Conservation (phyloP, 2,113 vertebrate species). For the Suncus etruscus region DNA sequence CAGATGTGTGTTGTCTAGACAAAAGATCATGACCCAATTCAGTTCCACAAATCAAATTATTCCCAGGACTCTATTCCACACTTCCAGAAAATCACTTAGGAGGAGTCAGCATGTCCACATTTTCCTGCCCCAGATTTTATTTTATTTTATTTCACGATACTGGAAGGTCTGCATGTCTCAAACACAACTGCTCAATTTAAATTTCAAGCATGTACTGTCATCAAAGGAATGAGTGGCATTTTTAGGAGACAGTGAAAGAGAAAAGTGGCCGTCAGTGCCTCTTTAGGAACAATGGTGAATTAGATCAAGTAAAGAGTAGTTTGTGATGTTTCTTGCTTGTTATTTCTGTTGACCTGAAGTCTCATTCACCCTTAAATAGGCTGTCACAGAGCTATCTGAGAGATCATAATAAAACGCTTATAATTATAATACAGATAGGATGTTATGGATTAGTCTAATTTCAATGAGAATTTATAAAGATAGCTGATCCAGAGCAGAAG, state of each 20-base stretch:
- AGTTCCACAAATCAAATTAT: conserved; percentile 49
- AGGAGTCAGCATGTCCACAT: background rate
- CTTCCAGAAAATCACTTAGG: conserved; percentile 8
- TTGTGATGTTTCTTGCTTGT: background rate
- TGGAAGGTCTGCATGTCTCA: background rate
- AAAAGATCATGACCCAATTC: conserved; percentile 22
- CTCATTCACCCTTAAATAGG: too few species aligned
- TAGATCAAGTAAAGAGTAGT: background rate
- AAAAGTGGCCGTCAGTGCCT: background rate
- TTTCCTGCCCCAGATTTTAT: background rate
- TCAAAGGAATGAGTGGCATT: background rate
- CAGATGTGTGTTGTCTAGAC: conserved; percentile 77
- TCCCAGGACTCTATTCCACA: background rate
- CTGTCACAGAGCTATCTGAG: background rate
- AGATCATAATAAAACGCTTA: background rate
- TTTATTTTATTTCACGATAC: background rate
- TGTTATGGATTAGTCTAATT: background rate
- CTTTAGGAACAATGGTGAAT: background rate
- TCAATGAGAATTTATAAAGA: background rate
- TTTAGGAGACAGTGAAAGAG: background rate
- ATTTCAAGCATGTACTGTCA: background rate
- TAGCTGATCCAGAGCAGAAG: too few species aligned
- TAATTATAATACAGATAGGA: background rate
- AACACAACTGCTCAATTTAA: background rate
- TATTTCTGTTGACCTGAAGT: background rate